Evolutionary conservation across 35 echinoderm and acorn worm genomes (phyloP).

Genomic region (Apostichopus californicus): DNA sequence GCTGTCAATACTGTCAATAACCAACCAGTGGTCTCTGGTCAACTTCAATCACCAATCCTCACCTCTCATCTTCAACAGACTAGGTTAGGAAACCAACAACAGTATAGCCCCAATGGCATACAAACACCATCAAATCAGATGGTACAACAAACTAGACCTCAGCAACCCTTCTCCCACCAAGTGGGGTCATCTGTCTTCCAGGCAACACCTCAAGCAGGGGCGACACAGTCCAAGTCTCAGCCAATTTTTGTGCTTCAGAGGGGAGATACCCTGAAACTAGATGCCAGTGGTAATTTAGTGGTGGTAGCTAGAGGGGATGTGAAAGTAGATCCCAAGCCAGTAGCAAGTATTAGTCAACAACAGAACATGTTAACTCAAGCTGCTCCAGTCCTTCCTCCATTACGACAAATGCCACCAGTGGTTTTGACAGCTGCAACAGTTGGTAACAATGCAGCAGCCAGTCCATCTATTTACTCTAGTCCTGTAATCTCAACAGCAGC

Average conservation of each 20-base stretch:
- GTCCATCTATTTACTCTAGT: neutral
- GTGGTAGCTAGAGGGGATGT: conserved; percentile 51
- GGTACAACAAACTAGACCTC: conserved; percentile 2
- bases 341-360: neutral
- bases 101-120: neutral
- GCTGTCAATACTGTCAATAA: neutral
- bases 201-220: neutral
- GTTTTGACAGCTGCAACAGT: neutral
- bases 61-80: conserved; percentile 24
- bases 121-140: neutral
- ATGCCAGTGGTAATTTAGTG: conserved; percentile 55
- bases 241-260: conserved; percentile 57
- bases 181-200: conserved; percentile 23
- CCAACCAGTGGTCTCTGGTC: neutral
- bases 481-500: neutral
- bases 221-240: conserved; percentile 21
- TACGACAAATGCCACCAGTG: conserved; percentile 19
- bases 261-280: conserved; percentile 59
- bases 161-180: conserved; percentile 34
- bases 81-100: conserved; percentile 12
- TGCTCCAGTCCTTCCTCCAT: conserved; percentile 19
- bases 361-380: neutral
- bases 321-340: neutral
- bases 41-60: conserved; percentile 26
- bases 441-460: neutral